These are phyloP conservation scores for Melieria crassipennis DNA, from an alignment of 2,888 invertebrate species.

Conservation along the genomic window DNA sequence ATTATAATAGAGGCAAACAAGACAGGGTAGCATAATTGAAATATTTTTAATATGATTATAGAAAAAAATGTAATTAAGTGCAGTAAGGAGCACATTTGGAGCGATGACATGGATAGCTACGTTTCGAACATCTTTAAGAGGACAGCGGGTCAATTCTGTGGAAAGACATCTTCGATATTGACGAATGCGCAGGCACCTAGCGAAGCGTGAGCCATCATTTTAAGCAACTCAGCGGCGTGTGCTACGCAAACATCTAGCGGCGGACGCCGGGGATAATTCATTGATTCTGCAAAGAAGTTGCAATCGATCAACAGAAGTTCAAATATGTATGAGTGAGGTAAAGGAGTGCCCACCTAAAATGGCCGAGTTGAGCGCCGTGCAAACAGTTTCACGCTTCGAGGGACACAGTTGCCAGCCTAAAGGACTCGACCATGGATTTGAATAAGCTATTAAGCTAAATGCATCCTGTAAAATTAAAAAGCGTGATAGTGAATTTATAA, in stretches of 20 bases:
- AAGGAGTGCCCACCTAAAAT: constrained; percentile 80
- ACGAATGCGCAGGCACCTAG: constrained; percentile 96
- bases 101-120: constrained; percentile 50
- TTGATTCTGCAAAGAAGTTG: constrained; percentile 77
- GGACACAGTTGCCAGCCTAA: constrained; percentile 96
- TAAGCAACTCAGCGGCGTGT: constrained; percentile 89
- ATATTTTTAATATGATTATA: constrained; percentile 42
- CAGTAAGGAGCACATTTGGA: constrained; percentile 49
- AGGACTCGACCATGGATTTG: constrained; percentile 97
- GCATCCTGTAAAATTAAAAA: constrained; percentile 77
- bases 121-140: constrained; percentile 59
- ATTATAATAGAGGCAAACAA: constrained; percentile 20
- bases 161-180: constrained; percentile 83
- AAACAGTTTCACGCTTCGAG: constrained; percentile 92
- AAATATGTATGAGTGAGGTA: not conserved
- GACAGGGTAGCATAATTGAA: constrained; percentile 28
- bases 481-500: too few relatives aligned
- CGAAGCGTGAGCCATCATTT: constrained; percentile 88
- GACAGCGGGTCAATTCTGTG: constrained; percentile 65
- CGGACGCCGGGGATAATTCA: constrained; percentile 88
- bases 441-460: constrained; percentile 96
- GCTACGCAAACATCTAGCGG: constrained; percentile 92
- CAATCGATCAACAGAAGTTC: not conserved
- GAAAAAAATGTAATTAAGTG: constrained; percentile 27
- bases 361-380: constrained; percentile 96